phyloP scores from a whole-genome alignment of 2,113 vertebrate genomes.

The Oenanthe oenanthe region DNA sequence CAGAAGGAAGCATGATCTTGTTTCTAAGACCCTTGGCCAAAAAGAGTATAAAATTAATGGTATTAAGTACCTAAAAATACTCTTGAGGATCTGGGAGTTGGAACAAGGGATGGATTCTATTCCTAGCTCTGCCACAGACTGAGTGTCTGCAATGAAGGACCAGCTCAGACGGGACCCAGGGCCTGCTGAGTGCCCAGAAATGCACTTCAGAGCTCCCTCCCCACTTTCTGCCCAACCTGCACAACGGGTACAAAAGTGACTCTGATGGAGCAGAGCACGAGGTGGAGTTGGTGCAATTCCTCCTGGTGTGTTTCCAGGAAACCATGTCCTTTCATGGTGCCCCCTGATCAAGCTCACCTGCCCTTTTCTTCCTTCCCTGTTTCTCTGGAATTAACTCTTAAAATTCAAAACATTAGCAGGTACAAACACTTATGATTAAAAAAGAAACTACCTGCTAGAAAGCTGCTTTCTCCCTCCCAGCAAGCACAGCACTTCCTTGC shows the following conservation, averaged over 20 bases:
- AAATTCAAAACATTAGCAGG: neutral
- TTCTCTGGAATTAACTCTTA: neutral
- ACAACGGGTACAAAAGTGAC: neutral
- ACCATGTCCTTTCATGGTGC: neutral
- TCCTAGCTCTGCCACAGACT: constrained; percentile 48
- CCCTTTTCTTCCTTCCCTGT: neutral
- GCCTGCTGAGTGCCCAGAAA: neutral
- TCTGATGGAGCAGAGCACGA: neutral
- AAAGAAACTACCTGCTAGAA: neutral
- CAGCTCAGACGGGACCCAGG: neutral
- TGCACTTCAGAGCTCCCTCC: neutral
- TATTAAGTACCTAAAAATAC: constrained; percentile 65
- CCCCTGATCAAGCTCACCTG: neutral
- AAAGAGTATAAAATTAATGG: constrained; percentile 59
- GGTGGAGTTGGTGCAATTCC: neutral
- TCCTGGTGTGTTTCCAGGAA: neutral
- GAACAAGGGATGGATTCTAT: constrained; percentile 49
- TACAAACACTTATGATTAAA: neutral
- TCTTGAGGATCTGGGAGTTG: constrained; percentile 43
- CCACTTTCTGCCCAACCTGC: neutral
- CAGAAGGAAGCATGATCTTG: constrained; percentile 21
- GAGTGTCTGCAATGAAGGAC: neutral
- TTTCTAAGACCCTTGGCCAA: constrained; percentile 40
- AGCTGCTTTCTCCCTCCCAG: neutral
- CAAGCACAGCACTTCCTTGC: neutral